These are phyloP conservation scores for Aspiorhynchus laticeps DNA, from an alignment of 2,113 vertebrate species.

Conservation along the genomic window DNA sequence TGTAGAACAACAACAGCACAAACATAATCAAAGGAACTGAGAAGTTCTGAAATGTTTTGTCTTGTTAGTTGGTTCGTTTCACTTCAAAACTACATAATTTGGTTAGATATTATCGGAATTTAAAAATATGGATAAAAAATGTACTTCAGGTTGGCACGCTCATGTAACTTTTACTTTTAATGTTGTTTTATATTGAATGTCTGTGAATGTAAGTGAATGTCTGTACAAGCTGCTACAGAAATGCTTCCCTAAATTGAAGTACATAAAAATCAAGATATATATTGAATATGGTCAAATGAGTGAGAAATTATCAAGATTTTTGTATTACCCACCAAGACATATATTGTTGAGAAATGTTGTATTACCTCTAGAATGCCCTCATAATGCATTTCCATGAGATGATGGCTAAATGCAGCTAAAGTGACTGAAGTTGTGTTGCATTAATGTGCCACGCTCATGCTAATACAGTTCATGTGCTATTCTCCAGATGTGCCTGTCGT, in stretches of 20 bases:
- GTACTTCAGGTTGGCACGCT: too few relatives aligned
- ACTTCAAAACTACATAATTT: too few relatives aligned
- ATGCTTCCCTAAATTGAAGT: not conserved
- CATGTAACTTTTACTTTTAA: too few relatives aligned
- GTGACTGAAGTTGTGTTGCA: slow-evolving; percentile 45
- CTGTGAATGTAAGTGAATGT: too few relatives aligned
- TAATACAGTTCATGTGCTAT: slow-evolving; percentile 42
- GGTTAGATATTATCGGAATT: too few relatives aligned
- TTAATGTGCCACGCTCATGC: slow-evolving; percentile 43
- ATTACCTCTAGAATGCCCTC: slow-evolving; percentile 17
- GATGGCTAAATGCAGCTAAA: slow-evolving; percentile 46
- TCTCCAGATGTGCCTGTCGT: slow-evolving; percentile 54
- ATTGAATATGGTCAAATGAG: not conserved
- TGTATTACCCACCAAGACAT: not conserved
- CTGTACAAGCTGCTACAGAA: too few relatives aligned
- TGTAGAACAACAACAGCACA: not conserved
- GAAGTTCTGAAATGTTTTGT: not conserved
- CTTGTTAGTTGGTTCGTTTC: not conserved
- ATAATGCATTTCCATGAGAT: slow-evolving; percentile 38
- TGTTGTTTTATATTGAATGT: too few relatives aligned
- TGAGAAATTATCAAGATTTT: not conserved
- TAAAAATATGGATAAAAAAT: too few relatives aligned
- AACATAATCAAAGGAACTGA: not conserved
- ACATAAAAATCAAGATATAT: not conserved
- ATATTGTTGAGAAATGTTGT: slow-evolving; percentile 18